Evolutionary conservation across 1,140 invertebrate species (phyloP).

Genomic region (Batillaria attramentaria): DNA sequence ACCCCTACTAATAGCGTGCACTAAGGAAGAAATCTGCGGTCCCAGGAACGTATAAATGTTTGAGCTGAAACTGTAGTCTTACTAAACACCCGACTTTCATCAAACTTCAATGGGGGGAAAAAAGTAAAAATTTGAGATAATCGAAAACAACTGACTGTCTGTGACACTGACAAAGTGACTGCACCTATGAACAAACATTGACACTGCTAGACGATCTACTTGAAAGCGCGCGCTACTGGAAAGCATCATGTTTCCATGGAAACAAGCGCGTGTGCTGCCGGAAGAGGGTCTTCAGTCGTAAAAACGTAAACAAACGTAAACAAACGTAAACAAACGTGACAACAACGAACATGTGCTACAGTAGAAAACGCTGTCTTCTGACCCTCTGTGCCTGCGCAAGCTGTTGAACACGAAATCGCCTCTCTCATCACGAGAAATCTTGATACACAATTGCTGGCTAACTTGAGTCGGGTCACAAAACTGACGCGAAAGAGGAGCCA

Average conservation of each 20-base stretch:
- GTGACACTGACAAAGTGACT: background rate
- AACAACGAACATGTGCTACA: background rate
- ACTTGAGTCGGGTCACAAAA: too few species aligned
- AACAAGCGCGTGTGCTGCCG: background rate
- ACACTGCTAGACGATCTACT: background rate
- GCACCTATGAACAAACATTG: background rate
- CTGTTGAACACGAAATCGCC: background rate
- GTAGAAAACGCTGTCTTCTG: background rate
- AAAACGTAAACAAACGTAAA: too few species aligned
- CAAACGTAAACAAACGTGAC: too few species aligned
- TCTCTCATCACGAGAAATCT: background rate
- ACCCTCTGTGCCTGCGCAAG: background rate
- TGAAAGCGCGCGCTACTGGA: background rate
- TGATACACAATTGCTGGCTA: background rate
- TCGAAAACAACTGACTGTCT: background rate
- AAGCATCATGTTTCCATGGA: slow-evolving; percentile 11
- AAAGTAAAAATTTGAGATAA: background rate
- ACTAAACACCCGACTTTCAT: background rate
- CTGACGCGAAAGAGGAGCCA: background rate
- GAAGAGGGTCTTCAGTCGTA: background rate
- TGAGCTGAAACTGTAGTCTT: too few species aligned
- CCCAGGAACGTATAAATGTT: too few species aligned
- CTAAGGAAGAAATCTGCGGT: too few species aligned
- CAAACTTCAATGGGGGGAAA: background rate
- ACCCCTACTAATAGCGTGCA: too few species aligned